Evolutionary conservation across 2,113 vertebrate species (phyloP).

Genomic region (Struthio camelus): DNA sequence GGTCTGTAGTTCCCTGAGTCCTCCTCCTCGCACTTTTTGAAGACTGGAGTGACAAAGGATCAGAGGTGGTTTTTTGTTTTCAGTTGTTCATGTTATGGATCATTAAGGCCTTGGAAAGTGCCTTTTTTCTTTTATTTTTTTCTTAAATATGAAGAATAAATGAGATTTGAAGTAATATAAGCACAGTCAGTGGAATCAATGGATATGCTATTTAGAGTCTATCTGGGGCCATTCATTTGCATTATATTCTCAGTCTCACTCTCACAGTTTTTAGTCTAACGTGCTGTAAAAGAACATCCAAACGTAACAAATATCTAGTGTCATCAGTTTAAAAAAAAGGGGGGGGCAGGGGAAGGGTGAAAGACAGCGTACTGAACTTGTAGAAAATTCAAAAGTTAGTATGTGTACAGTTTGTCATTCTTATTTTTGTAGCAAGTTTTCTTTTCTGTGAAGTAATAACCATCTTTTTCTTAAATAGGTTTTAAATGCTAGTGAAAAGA

Average conservation of each 20-base stretch:
- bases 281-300: neutral
- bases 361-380: neutral
- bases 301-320: neutral
- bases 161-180: neutral
- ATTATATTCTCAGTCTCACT: neutral
- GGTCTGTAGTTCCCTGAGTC: too few relatives aligned
- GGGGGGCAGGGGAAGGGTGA: neutral
- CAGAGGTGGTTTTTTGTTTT: neutral
- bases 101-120: neutral
- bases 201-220: neutral
- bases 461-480: slow-evolving; percentile 70
- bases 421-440: neutral
- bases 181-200: neutral
- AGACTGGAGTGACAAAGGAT: too few relatives aligned
- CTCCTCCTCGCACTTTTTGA: too few relatives aligned
- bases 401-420: neutral
- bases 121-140: neutral
- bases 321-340: neutral
- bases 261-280: neutral
- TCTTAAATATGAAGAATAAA: neutral
- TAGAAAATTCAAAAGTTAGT: neutral
- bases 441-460: neutral
- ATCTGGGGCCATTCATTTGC: neutral
- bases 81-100: neutral
- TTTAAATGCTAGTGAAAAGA: slow-evolving; percentile 90